Evolutionary conservation across 2,888 invertebrate genomes (phyloP), one percentile per base, ranked within the genome.

Genomic region (Heterodera filipjevi): DNA sequence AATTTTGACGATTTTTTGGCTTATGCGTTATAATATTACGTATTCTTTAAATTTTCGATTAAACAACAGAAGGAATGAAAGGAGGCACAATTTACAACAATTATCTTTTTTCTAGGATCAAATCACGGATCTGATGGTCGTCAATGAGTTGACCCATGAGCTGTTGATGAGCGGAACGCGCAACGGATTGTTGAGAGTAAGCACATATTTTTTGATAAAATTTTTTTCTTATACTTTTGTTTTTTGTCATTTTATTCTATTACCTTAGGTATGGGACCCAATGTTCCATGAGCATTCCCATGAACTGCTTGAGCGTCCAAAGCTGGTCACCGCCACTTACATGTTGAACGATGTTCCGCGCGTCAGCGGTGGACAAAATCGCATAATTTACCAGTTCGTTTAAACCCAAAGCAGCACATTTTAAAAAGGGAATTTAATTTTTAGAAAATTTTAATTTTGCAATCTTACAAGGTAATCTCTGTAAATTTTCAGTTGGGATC

Each of bases 81-180:
- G n/a, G n/a, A n/a, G n/a, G n/a, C n/a, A n/a, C n/a, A n/a, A n/a
- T n/a, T n/a, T n/a, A n/a, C n/a, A n/a, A n/a, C n/a, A n/a, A 12
- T 5, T 39, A n/a, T 77, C 22, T 75, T 1, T 77, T 75, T 68
- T 84, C 30, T 74, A 86, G 84, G 87, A 87, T 66, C 71, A 77
- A 0, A 79, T 84, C 8, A 81, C 82, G 10, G 85, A 86, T 71
- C 64, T 88, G 64, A 81, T 86, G 76, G 82, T 86, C 8, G 85
- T 86, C 49, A 88, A 88, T 73, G 86, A 83, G 33, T 81, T 83
- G 81, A 85, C 86, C 2, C 83, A 85, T 30, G 88, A 88, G 78
- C 81, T 88, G 83, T 66, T 88, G 3, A 72, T 88, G 53, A 83
- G 85, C 19, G 87, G 88, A 35, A 84, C 86, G 2, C 33, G 80